Evolutionary conservation across 2,797 vertebrate genomes (phyloP).

Genomic region (Pelobates cultripes): DNA sequence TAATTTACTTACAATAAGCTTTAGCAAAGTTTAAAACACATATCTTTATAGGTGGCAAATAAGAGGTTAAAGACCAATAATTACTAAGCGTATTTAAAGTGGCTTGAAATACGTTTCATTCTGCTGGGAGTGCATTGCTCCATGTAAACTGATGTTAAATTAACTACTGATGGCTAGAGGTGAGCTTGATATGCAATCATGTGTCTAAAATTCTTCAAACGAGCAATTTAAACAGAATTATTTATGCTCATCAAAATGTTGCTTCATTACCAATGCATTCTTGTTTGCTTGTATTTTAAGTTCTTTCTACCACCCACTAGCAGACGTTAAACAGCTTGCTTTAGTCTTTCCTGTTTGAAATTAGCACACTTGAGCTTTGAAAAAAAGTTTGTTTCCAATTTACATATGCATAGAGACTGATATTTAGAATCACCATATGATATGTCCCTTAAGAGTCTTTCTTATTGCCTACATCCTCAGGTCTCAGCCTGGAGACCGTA

Average conservation of each 20-base stretch:
- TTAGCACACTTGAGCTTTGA: constrained; percentile 97
- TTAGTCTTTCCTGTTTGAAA: constrained; percentile 93
- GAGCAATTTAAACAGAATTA: constrained; percentile 99
- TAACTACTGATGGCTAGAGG: constrained; percentile 84
- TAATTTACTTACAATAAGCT: too few relatives aligned
- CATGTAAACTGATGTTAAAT: constrained; percentile 27
- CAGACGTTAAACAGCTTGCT: constrained; percentile 95
- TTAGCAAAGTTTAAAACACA: too few relatives aligned
- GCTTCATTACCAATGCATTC: constrained; percentile 99
- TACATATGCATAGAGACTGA: constrained; percentile 99
- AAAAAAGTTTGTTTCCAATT: constrained; percentile 90
- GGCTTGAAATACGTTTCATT: background rate
- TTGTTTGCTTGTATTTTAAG: constrained; percentile 88
- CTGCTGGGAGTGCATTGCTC: background rate
- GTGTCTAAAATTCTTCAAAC: constrained; percentile 81
- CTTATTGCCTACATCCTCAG: constrained; percentile 97
- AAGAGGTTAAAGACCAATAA: background rate
- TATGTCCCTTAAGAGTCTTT: constrained; percentile 92
- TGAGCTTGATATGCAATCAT: constrained; percentile 76
- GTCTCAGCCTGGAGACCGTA: constrained; percentile 91
- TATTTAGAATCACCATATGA: constrained; percentile 91
- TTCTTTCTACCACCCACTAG: constrained; percentile 92
- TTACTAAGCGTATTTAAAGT: background rate
- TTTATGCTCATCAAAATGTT: constrained; percentile 99
- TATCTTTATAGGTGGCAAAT: background rate